Percentiles rank a stretch among this genome's conserved stretches.
Evolutionary conservation across 2,888 invertebrate genomes (phyloP).

Genomic region (Hirtodrosophila duncani): DNA sequence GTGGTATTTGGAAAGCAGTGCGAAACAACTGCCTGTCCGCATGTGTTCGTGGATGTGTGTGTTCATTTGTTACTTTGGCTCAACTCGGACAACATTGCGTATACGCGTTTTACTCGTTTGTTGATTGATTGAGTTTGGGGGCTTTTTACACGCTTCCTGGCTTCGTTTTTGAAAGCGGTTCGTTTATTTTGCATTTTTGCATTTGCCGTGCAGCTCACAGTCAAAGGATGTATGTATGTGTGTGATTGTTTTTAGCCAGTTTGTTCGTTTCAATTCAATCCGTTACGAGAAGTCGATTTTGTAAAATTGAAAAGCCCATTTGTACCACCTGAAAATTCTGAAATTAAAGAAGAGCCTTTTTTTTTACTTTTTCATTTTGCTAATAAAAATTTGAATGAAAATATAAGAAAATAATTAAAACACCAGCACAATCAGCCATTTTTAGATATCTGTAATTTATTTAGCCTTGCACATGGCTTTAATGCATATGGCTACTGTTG

Average conservation of each 20-base stretch:
- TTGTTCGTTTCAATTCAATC: conserved; percentile 47
- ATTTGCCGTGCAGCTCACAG: conserved; percentile 23
- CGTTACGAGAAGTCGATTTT: conserved; percentile 59
- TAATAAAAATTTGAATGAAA: not conserved
- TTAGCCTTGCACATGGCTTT: too few relatives aligned
- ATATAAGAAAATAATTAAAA: not conserved
- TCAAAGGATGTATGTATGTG: conserved; percentile 12
- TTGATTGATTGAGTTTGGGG: conserved; percentile 63
- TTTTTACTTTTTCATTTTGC: too few relatives aligned
- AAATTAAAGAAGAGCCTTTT: not conserved
- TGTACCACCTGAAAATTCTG: conserved; percentile 36
- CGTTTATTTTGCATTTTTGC: conserved; percentile 51
- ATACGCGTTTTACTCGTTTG: conserved; percentile 69
- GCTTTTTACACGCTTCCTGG: conserved; percentile 46
- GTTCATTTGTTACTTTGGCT: conserved; percentile 65
- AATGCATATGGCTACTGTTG: too few relatives aligned
- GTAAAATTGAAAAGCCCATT: conserved; percentile 67
- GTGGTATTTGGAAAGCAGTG: conserved; percentile 72
- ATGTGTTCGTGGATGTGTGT: conserved; percentile 21
- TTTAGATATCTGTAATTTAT: not conserved
- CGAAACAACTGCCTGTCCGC: conserved; percentile 36
- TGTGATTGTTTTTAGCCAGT: conserved; percentile 17
- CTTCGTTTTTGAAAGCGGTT: conserved; percentile 39
- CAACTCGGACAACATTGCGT: conserved; percentile 60
- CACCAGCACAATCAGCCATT: not conserved